These are phyloP conservation scores for Podarcis cretensis DNA, from an alignment of 2,113 vertebrate species.

Conservation along the genomic window DNA sequence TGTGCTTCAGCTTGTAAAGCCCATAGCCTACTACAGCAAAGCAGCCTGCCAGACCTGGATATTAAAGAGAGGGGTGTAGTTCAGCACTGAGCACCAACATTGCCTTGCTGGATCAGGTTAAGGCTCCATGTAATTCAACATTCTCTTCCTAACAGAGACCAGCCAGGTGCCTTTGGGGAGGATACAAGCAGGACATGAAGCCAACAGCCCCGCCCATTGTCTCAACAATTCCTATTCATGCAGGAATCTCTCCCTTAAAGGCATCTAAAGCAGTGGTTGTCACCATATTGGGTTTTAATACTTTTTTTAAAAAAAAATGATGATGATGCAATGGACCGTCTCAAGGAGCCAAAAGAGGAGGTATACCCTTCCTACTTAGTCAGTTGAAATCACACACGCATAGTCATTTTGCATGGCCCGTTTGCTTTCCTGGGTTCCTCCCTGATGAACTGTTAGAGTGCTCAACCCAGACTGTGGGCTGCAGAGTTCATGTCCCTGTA, in stretches of 20 bases:
- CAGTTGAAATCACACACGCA: neutral
- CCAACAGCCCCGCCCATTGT: neutral
- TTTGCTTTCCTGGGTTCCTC: neutral
- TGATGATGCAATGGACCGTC: too few relatives aligned
- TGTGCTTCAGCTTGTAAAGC: constrained; percentile 64
- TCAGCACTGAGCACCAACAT: neutral
- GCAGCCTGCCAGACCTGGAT: constrained; percentile 70
- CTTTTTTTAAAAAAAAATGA: too few relatives aligned
- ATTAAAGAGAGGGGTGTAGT: neutral
- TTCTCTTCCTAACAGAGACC: neutral
- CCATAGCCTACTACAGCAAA: constrained; percentile 62
- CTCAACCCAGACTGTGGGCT: neutral
- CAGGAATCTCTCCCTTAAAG: neutral
- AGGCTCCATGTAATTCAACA: neutral
- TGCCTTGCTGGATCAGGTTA: neutral
- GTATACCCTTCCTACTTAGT: too few relatives aligned
- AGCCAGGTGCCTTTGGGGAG: neutral
- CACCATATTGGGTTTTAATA: too few relatives aligned
- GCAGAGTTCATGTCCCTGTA: neutral
- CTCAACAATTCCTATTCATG: neutral
- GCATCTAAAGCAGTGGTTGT: neutral
- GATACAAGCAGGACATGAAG: neutral
- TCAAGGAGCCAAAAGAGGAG: too few relatives aligned
- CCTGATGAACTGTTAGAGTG: neutral
- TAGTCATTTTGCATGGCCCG: neutral